phyloP scores from a whole-genome alignment of 2,797 vertebrate genomes.

The Antennarius maculatus region DNA sequence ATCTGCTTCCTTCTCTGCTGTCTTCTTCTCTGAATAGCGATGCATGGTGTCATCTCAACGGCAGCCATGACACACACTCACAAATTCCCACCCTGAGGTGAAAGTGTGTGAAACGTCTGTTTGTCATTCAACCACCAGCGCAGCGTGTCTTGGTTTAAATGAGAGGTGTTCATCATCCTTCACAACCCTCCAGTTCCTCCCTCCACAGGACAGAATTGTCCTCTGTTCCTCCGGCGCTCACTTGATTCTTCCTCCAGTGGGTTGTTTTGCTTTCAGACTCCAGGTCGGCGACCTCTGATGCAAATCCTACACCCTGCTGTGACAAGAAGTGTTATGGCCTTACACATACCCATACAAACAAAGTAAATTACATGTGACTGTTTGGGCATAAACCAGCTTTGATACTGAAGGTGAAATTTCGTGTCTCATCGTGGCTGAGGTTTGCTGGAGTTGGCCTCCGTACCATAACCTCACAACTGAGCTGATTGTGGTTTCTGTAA shows the following conservation, averaged over 20 bases:
- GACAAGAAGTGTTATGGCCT: conserved; percentile 26
- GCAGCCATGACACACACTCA: conserved; percentile 59
- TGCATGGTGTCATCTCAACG: conserved; percentile 63
- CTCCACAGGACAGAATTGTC: conserved; percentile 36
- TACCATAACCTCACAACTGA: conserved; percentile 27
- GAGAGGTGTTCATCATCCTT: conserved; percentile 45
- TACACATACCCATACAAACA: conserved; percentile 8
- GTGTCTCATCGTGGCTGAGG: conserved; percentile 5
- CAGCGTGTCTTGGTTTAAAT: conserved; percentile 43
- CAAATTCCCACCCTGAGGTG: conserved; percentile 66
- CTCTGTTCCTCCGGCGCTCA: conserved; percentile 25
- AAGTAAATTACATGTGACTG: conserved; percentile 27
- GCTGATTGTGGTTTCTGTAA: conserved; percentile 34
- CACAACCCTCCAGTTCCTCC: conserved; percentile 12
- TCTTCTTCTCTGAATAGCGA: conserved; percentile 32
- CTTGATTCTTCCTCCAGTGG: conserved; percentile 27
- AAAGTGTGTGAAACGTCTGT: conserved; percentile 56
- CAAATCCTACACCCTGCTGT: conserved; percentile 13
- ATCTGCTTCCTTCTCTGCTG: conserved; percentile 32
- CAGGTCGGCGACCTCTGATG: conserved; percentile 22
- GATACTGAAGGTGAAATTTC: conserved; percentile 28
- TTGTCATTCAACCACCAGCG: conserved; percentile 61
- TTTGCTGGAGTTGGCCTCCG: conserved; percentile 23
- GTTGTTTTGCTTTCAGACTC: conserved; percentile 38
- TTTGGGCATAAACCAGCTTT: conserved; percentile 9